These are phyloP conservation scores for Microcaecilia unicolor DNA, from an alignment of 2,797 vertebrate genomes.

Conservation along the genomic window DNA sequence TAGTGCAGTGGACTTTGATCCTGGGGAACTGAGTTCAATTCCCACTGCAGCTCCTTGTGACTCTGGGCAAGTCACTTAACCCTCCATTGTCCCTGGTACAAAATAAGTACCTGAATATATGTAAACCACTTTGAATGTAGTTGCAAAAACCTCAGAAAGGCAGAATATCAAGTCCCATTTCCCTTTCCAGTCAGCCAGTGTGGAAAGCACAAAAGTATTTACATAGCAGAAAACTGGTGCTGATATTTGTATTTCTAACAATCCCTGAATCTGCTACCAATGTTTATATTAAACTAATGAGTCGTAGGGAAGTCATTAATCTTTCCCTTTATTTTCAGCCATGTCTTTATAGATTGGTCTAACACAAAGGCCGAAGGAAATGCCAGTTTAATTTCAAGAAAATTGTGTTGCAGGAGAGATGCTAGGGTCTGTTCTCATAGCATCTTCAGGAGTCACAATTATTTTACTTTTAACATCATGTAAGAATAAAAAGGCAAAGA, in stretches of 20 bases:
- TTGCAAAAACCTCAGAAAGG: no score
- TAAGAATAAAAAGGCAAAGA: not conserved
- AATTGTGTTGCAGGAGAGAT: not conserved
- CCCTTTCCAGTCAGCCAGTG: no score
- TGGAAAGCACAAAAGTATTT: not conserved
- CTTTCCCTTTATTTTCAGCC: not conserved
- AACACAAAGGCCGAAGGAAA: not conserved
- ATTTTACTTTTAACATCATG: not conserved
- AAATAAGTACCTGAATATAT: no score
- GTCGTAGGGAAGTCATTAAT: not conserved
- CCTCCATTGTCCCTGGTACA: no score
- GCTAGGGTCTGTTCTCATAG: fast-evolving
- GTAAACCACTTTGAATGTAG: no score
- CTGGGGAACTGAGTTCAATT: no score
- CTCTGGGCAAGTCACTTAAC: no score
- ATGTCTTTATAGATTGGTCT: not conserved
- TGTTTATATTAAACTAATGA: constrained; percentile 6
- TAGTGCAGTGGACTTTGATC: no score
- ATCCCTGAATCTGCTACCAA: constrained; percentile 4
- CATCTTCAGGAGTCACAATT: fast-evolving
- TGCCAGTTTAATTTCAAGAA: not conserved
- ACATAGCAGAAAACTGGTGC: constrained; percentile 1
- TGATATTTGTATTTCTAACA: not conserved
- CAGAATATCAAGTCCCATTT: no score
- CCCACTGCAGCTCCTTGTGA: no score